Conservation (phyloP, 2,113 vertebrate species). For the Holacanthus passer region DNA sequence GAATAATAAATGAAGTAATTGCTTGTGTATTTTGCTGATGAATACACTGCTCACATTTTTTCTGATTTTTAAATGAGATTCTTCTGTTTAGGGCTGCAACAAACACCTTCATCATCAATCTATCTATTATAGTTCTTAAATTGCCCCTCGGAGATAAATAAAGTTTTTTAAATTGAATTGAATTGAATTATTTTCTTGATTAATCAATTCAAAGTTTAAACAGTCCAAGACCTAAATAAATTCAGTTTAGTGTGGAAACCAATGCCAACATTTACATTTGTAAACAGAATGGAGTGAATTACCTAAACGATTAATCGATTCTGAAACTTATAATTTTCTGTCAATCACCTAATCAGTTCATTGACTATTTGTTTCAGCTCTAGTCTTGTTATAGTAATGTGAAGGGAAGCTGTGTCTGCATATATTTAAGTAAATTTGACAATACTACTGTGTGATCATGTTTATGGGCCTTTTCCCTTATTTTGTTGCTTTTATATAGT, state of each 20-base stretch:
- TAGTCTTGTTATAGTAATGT: background rate
- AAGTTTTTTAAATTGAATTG: too few relatives aligned
- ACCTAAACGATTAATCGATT: background rate
- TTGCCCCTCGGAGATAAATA: too few relatives aligned
- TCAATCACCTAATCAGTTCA: fast-evolving
- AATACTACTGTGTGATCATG: background rate
- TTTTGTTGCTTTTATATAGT: background rate
- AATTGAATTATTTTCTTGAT: background rate
- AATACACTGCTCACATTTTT: background rate
- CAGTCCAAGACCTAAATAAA: background rate
- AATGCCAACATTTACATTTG: background rate
- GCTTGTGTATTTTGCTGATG: background rate
- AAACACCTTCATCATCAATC: background rate
- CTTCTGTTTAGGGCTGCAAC: background rate
- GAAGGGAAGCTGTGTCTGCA: background rate
- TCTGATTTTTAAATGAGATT: background rate
- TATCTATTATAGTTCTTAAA: too few relatives aligned
- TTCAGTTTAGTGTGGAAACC: background rate
- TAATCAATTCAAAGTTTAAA: background rate
- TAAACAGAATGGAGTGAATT: background rate
- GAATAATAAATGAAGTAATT: background rate
- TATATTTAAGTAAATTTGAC: background rate
- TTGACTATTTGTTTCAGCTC: background rate
- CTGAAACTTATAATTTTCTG: background rate
- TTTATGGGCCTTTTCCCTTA: background rate